phyloP scores from a whole-genome alignment of 2,113 vertebrate species.

The Lampris incognitus region DNA sequence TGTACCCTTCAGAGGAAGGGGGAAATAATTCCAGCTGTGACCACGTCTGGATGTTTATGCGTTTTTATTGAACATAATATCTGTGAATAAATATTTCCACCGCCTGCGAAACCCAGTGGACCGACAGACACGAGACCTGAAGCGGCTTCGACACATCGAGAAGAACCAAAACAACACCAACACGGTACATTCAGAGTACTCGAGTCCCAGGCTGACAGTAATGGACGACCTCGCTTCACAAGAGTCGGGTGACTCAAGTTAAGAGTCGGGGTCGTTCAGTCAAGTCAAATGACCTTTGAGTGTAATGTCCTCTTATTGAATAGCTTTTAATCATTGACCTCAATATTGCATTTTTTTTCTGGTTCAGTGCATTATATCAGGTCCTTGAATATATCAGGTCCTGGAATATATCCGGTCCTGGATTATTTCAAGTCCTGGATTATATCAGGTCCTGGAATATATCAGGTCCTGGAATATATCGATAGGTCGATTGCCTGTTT shows the following conservation, averaged over 20 bases:
- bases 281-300: too few species aligned
- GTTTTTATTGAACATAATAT: conserved; percentile 58
- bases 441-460: background rate
- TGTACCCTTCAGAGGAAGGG: too few species aligned
- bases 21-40: background rate
- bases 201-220: conserved; percentile 15
- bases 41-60: background rate
- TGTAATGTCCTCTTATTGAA: too few species aligned
- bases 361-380: too few species aligned
- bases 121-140: conserved; percentile 8
- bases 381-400: too few species aligned
- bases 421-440: background rate
- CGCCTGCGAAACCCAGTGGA: conserved; percentile 4
- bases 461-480: background rate
- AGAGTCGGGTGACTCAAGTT: too few species aligned
- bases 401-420: background rate
- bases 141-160: conserved; percentile 53
- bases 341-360: too few species aligned
- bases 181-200: conserved; percentile 63
- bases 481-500: background rate
- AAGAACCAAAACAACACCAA: conserved; percentile 44
- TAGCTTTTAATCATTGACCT: too few species aligned
- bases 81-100: conserved; percentile 58
- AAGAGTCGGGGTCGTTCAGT: too few species aligned
- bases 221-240: background rate